Conservation (phyloP, 2,888 invertebrate genomes). For the Drosophila peninsularis region DNA sequence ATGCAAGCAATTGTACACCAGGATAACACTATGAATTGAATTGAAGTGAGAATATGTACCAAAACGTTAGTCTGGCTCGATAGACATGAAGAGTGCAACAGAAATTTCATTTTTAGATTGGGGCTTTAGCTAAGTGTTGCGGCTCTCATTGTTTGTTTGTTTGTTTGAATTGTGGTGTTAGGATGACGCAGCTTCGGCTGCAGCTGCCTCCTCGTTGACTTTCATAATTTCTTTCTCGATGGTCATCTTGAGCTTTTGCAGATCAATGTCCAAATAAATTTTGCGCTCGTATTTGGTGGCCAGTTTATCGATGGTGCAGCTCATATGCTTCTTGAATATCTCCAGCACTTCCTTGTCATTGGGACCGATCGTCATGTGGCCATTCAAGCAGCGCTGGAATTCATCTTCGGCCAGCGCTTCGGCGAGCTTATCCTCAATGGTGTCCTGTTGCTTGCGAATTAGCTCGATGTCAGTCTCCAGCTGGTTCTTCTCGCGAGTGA, state of each 20-base stretch:
- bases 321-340: slow-evolving; percentile 44
- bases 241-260: slow-evolving; percentile 48
- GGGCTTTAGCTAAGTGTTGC: background rate
- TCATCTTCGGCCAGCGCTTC: slow-evolving; percentile 65
- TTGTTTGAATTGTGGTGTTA: background rate
- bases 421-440: slow-evolving; percentile 55
- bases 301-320: slow-evolving; percentile 47
- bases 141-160: background rate
- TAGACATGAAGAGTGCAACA: background rate
- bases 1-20: background rate
- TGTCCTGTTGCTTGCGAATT: slow-evolving; percentile 54
- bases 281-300: slow-evolving; percentile 42
- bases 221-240: slow-evolving; percentile 57
- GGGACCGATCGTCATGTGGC: slow-evolving; percentile 7
- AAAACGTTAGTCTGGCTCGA: background rate
- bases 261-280: slow-evolving; percentile 51
- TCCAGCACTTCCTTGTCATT: slow-evolving; percentile 39
- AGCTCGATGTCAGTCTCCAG: slow-evolving; percentile 43
- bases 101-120: background rate
- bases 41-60: slow-evolving; percentile 7
- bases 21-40: background rate
- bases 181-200: slow-evolving; percentile 20
- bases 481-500: slow-evolving; percentile 31
- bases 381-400: slow-evolving; percentile 46
- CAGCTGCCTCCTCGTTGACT: slow-evolving; percentile 47